A percentile compares a stretch with the other conserved stretches of the same genome.
phyloP scores from a whole-genome alignment of 2,797 vertebrate genomes.

The Serranus cabrilla region DNA sequence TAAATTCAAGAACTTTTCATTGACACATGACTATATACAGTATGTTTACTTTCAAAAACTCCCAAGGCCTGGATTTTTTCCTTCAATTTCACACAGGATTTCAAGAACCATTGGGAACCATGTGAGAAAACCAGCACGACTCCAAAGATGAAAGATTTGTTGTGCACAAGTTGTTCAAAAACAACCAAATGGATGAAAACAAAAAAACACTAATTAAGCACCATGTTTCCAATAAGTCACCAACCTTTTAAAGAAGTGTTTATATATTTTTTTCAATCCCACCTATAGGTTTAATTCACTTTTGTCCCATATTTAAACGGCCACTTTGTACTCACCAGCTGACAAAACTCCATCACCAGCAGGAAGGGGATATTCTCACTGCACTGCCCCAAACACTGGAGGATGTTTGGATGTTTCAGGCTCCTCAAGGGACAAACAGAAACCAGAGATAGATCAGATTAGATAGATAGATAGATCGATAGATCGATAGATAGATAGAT shows the following conservation, averaged over 20 bases:
- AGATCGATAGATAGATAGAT: too few relatives aligned
- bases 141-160: not conserved
- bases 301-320: not conserved
- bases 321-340: slow-evolving; percentile 87
- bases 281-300: not conserved
- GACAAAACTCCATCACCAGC: slow-evolving; percentile 96
- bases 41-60: too few relatives aligned
- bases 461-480: too few relatives aligned
- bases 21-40: too few relatives aligned
- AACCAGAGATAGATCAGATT: not conserved
- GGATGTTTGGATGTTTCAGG: slow-evolving; percentile 94
- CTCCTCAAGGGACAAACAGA: slow-evolving; percentile 81
- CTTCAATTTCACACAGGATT: too few relatives aligned
- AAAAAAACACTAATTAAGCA: too few relatives aligned
- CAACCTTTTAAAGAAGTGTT: not conserved
- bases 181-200: too few relatives aligned
- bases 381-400: slow-evolving; percentile 94
- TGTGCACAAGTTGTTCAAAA: too few relatives aligned
- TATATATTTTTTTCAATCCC: not conserved
- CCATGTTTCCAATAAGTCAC: not conserved
- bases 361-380: slow-evolving; percentile 92
- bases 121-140: not conserved
- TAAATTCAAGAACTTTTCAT: too few relatives aligned
- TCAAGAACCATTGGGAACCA: too few relatives aligned
- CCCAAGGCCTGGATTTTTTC: too few relatives aligned